These are phyloP conservation scores for Eucera pruinosa DNA, from an alignment of 2,888 invertebrate species.

Conservation along the genomic window DNA sequence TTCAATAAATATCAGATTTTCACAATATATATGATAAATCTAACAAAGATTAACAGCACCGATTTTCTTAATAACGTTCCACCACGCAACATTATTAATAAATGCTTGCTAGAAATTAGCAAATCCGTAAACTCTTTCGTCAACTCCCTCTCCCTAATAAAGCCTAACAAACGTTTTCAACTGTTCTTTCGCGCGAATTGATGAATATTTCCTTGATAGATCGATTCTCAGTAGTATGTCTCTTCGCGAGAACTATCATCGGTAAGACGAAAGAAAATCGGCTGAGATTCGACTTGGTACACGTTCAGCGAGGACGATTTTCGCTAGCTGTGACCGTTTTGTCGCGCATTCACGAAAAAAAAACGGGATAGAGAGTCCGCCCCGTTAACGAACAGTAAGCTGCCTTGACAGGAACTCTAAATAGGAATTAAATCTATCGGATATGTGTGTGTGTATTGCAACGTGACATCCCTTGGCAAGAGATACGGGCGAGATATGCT, in stretches of 20 bases:
- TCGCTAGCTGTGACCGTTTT: neutral
- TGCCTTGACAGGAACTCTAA: conserved; percentile 71
- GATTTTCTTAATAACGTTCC: conserved; percentile 5
- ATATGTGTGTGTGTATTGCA: conserved; percentile 67
- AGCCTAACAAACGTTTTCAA: neutral
- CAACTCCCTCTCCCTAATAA: too few species aligned
- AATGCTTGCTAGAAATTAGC: neutral
- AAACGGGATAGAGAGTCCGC: conserved; percentile 8
- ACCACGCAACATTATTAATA: neutral
- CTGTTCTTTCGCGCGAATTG: neutral
- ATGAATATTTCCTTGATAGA: too few species aligned
- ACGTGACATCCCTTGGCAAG: conserved; percentile 65
- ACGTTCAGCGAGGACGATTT: neutral
- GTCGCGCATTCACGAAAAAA: neutral
- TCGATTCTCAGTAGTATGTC: neutral
- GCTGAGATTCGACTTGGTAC: neutral
- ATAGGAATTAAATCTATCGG: conserved; percentile 70
- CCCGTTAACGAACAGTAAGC: conserved; percentile 51
- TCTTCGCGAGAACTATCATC: neutral
- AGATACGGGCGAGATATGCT: conserved; percentile 53
- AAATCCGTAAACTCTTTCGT: conserved; percentile 4
- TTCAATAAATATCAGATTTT: neutral
- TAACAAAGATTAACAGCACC: neutral
- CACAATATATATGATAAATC: neutral
- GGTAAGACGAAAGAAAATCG: neutral